Conservation (phyloP, 2,888 invertebrate species). For the Lithophane semibrunnea region DNA sequence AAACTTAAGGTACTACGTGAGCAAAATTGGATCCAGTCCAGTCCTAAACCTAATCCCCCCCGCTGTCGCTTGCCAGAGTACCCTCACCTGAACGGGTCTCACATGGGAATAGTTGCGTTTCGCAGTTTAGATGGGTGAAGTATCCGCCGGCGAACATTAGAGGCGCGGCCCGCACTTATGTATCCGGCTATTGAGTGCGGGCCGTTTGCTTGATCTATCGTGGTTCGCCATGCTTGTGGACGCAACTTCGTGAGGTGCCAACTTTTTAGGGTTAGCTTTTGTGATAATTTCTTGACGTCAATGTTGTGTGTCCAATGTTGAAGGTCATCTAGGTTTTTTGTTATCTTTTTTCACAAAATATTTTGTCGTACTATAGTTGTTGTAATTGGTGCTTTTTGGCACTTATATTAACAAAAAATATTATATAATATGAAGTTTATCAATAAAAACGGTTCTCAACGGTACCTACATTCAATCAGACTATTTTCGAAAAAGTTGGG, state of each 20-base stretch:
- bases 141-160: slow-evolving; percentile 59
- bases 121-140: slow-evolving; percentile 67
- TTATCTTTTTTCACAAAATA: not conserved
- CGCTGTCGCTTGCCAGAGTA: slow-evolving; percentile 36
- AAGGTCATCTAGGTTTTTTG: not conserved
- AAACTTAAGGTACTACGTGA: no score
- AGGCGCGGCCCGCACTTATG: slow-evolving; percentile 44
- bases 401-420: not conserved
- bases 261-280: slow-evolving; percentile 19
- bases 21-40: no score
- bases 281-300: slow-evolving; percentile 8
- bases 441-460: not conserved
- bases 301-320: no score
- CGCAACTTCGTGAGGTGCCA: slow-evolving; percentile 24
- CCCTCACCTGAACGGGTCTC: slow-evolving; percentile 32
- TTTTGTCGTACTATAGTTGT: not conserved
- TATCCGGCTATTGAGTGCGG: slow-evolving; percentile 50
- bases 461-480: not conserved
- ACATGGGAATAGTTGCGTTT: slow-evolving; percentile 70
- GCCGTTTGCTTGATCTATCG: slow-evolving; percentile 52
- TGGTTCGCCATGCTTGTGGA: slow-evolving; percentile 38
- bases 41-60: not conserved
- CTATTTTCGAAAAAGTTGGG: not conserved
- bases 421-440: not conserved
- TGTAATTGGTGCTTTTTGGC: not conserved